Conservation (phyloP, 2,888 invertebrate genomes). For the Hofmannophila pseudospretella region DNA sequence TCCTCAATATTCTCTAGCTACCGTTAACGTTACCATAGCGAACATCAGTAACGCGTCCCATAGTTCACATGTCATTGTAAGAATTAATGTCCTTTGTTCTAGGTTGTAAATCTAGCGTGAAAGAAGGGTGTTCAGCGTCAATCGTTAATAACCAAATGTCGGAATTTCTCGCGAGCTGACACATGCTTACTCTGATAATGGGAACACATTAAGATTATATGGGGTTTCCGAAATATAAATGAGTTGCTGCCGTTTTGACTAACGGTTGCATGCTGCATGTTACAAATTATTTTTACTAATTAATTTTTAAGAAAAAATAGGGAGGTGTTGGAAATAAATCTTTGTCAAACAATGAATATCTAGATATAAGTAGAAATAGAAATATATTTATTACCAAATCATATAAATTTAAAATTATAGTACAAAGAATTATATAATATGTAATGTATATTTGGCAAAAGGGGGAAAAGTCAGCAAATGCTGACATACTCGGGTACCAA, state of each 20-base stretch:
- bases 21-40: constrained; percentile 30
- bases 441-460: no score
- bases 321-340: not conserved
- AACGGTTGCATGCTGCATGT: constrained; percentile 36
- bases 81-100: constrained; percentile 72
- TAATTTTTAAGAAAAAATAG: not conserved
- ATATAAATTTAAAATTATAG: no score
- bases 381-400: no score
- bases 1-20: constrained; percentile 27
- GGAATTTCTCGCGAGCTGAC: constrained; percentile 48
- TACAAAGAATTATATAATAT: no score
- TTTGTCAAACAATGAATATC: not conserved
- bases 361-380: constrained; percentile 3
- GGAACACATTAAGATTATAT: constrained; percentile 67
- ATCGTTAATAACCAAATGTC: constrained; percentile 53
- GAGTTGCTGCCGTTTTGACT: constrained; percentile 50
- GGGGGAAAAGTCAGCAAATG: no score
- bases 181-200: constrained; percentile 63
- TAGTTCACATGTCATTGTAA: constrained; percentile 61
- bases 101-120: constrained; percentile 40
- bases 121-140: constrained; percentile 47
- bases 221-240: constrained; percentile 57
- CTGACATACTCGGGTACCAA: no score
- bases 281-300: constrained; percentile 34
- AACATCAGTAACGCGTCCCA: constrained; percentile 35